Conservation (phyloP, 2,888 invertebrate species). For the Lochmaea crataegi region DNA sequence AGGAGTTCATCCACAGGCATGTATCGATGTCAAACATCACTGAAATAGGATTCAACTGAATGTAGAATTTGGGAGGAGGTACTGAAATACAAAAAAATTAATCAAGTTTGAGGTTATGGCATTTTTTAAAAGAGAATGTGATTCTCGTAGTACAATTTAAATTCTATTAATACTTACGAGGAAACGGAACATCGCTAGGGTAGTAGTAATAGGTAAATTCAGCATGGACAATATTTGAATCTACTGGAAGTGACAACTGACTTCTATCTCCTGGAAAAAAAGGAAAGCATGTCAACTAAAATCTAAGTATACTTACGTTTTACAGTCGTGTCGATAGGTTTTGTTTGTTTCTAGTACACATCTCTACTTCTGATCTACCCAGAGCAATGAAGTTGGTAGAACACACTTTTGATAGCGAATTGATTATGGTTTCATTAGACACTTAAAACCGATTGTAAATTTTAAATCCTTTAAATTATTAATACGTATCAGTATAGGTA, state of each 20-base stretch:
- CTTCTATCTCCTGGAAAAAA: conserved; percentile 74
- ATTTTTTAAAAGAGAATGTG: no score
- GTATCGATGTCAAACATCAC: conserved; percentile 89
- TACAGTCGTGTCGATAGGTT: not conserved
- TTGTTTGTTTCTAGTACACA: not conserved
- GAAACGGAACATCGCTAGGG: conserved; percentile 89
- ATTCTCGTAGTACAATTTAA: no score
- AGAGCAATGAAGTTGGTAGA: not conserved
- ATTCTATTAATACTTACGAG: conserved; percentile 71
- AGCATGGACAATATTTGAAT: conserved; percentile 92
- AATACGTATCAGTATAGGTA: no score
- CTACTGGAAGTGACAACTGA: conserved; percentile 86
- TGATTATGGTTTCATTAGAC: no score
- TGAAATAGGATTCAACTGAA: conserved; percentile 90
- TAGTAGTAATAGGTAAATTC: conserved; percentile 98
- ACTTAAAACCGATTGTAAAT: no score
- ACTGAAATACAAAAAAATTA: conserved; percentile 70
- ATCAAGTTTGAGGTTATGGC: conserved; percentile 5
- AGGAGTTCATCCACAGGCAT: conserved; percentile 93
- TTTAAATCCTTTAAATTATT: no score
- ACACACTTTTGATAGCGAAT: no score
- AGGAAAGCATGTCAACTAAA: not conserved
- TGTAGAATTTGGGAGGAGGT: conserved; percentile 92
- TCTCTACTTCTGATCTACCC: not conserved
- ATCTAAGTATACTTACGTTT: not conserved